A percentile compares a stretch with the other conserved stretches of the same genome.
phyloP scores from a whole-genome alignment of 2,797 vertebrate genomes.

The Gila robusta region DNA sequence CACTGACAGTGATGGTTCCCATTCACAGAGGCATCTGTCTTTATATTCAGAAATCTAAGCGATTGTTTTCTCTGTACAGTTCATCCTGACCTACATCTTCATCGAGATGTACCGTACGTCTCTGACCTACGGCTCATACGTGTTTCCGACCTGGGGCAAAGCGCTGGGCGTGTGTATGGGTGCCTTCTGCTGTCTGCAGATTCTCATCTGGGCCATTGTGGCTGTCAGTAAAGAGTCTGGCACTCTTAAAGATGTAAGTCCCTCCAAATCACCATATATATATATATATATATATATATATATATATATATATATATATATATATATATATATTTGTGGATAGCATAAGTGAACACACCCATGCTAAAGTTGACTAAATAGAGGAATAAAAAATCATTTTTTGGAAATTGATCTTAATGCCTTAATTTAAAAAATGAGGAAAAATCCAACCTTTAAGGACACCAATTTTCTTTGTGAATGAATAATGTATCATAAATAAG shows the following conservation, averaged over 20 bases:
- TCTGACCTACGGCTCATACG: slow-evolving; percentile 79
- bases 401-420: too few species aligned
- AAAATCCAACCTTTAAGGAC: too few species aligned
- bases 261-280: not conserved
- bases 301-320: not conserved
- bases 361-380: too few species aligned
- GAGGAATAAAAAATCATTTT: too few species aligned
- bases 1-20: slow-evolving; percentile 9
- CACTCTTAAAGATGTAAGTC: slow-evolving; percentile 82
- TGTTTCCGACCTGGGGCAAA: slow-evolving; percentile 83
- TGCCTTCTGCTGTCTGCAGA: slow-evolving; percentile 81
- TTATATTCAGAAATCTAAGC: slow-evolving; percentile 6
- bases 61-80: slow-evolving; percentile 68
- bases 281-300: too few species aligned
- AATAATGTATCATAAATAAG: too few species aligned
- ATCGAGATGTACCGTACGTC: slow-evolving; percentile 83
- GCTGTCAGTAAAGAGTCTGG: slow-evolving; percentile 83
- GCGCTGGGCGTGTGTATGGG: slow-evolving; percentile 84
- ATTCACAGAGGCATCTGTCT: slow-evolving; percentile 13
- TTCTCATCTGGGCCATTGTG: slow-evolving; percentile 82
- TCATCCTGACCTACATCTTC: slow-evolving; percentile 85
- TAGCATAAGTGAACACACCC: too few species aligned
- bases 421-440: too few species aligned
- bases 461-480: too few species aligned
- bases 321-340: too few species aligned